phyloP scores from a whole-genome alignment of 2,888 invertebrate species.

The Apodemia arnacis region DNA sequence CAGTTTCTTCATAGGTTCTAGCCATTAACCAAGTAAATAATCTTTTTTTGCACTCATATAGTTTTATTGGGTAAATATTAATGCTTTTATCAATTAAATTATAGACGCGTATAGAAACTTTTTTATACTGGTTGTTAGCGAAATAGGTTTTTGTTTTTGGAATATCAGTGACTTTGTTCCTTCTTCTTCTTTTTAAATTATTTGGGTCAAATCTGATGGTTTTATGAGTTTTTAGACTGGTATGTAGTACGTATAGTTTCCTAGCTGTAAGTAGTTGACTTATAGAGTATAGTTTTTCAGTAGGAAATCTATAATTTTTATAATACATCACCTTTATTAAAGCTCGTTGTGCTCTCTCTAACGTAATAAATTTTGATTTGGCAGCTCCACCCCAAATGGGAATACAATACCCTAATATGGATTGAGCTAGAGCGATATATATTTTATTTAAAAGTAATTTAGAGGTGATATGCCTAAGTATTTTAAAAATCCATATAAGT shows the following conservation, averaged over 20 bases:
- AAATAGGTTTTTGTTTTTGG: background rate
- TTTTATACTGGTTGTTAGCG: background rate
- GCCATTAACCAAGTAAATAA: background rate
- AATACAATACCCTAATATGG: conserved; percentile 49
- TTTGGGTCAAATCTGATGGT: background rate
- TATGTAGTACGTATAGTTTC: background rate
- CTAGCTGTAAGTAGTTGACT: background rate
- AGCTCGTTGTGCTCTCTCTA: conserved; percentile 54
- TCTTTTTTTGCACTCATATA: background rate
- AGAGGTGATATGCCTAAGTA: background rate
- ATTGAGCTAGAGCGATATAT: conserved; percentile 45
- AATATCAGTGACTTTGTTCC: background rate
- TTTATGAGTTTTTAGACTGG: background rate
- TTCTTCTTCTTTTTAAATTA: background rate
- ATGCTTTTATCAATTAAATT: background rate
- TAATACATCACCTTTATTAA: conserved; percentile 50
- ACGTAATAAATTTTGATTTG: conserved; percentile 38
- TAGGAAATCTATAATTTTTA: conserved; percentile 35
- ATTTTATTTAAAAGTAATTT: conserved; percentile 27
- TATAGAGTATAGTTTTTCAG: conserved; percentile 6
- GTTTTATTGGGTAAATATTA: no score
- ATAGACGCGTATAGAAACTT: background rate
- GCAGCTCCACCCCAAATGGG: conserved; percentile 63
- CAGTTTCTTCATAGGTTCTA: no score
- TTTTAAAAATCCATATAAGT: conserved; percentile 10